Evolutionary conservation across 2,113 vertebrate species (phyloP), one percentile per base, ranked within the genome.

Genomic region (Tachysurus vachellii): DNA sequence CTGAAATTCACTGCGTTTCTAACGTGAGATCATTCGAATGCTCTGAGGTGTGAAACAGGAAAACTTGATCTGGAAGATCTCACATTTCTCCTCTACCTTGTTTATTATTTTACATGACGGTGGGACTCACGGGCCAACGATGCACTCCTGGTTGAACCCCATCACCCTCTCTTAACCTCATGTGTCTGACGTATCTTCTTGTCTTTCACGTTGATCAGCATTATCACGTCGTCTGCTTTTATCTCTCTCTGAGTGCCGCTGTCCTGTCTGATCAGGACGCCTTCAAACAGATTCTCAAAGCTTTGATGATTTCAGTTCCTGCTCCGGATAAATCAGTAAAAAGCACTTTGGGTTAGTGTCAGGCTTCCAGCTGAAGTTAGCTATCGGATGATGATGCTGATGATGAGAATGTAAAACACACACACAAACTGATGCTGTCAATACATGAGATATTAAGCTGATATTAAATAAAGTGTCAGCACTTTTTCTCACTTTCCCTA

Each of bases 291-390:
- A 86, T 86, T 71, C 26, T 31, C 21, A 3, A 68, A 61, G 88
- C 93, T 95, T 94, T 94, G 91, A 94, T 92, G 90, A 90, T 87
- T 91, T 89, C 79, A 89, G 85, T 91, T 90, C 70, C 86, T 88
- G 80, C 88, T 91, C 88, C 86, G 80, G 81, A 12, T 80, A 83
- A 90, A 93, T 94, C 92, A 91, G 90, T 92, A 89, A 83, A 80
- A 80, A 57, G 53, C 79, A 59, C 79, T 80, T 57, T 80, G 53
- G 53, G 53, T 56, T 56, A 56, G 53, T 19, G 21, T 80, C n/a
- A 57, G n/a, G 6, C 50, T 57, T 80, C 77, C 14, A 56, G 31
- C 53, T 59, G 77, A 59, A 36, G 77, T 57, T 80, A 31, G 14
- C 19, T 7, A 56, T 1, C n/a, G 5, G 28, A 80, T 80, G 77